These are phyloP conservation scores for Operophtera brumata DNA, from an alignment of 2,888 invertebrate genomes.

Conservation along the genomic window DNA sequence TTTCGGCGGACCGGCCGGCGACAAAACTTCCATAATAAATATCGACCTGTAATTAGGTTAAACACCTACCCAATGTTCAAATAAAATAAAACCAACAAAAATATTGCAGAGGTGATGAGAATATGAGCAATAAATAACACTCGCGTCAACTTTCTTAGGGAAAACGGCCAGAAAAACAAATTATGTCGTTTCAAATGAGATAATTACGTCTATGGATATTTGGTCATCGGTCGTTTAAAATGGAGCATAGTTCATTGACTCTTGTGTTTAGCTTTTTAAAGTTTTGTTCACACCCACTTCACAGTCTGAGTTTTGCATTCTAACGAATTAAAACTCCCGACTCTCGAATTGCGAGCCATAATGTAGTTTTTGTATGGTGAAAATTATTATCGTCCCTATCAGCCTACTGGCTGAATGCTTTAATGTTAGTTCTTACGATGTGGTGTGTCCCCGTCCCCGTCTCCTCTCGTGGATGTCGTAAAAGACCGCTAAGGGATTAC, in stretches of 20 bases:
- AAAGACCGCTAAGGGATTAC: too few species aligned
- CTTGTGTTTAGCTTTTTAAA: not conserved
- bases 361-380: too few species aligned
- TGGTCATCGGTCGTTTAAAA: slow-evolving; percentile 39
- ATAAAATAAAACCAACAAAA: slow-evolving; percentile 3
- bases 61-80: not conserved
- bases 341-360: too few species aligned
- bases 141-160: slow-evolving; percentile 13
- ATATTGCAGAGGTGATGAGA: not conserved
- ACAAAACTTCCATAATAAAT: slow-evolving; percentile 41
- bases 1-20: slow-evolving; percentile 51
- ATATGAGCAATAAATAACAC: slow-evolving; percentile 10
- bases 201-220: slow-evolving; percentile 21
- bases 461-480: too few species aligned
- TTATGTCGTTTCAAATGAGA: slow-evolving; percentile 12
- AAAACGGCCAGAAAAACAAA: slow-evolving; percentile 10
- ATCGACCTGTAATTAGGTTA: slow-evolving; percentile 41
- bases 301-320: too few species aligned
- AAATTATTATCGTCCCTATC: too few species aligned
- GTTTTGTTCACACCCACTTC: too few species aligned
- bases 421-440: too few species aligned
- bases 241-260: slow-evolving; percentile 45
- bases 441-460: too few species aligned
- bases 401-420: too few species aligned
- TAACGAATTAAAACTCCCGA: too few species aligned